phyloP scores from a whole-genome alignment of 2,797 vertebrate species.

The Falco peregrinus region DNA sequence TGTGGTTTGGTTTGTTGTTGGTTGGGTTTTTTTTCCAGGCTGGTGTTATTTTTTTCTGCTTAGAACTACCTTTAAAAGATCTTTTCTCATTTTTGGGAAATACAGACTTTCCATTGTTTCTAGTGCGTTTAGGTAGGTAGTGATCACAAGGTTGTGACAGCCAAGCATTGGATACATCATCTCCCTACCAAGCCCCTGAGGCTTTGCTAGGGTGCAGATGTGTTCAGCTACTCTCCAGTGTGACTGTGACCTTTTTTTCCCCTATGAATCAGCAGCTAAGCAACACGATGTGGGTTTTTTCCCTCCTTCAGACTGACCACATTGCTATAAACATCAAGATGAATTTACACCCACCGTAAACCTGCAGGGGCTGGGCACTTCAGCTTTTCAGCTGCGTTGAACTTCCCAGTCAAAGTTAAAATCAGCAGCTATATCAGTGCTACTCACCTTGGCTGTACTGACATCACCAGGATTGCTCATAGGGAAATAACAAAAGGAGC shows the following conservation, averaged over 20 bases:
- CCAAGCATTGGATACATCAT: not conserved
- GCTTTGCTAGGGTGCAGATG: not conserved
- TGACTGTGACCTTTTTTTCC: not conserved
- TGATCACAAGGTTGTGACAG: not conserved
- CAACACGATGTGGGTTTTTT: not conserved
- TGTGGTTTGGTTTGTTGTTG: not conserved
- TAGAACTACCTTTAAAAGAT: not conserved
- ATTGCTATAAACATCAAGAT: not conserved
- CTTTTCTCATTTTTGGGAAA: not conserved
- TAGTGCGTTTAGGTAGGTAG: not conserved
- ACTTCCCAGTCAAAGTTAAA: not conserved
- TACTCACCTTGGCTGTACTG: not conserved
- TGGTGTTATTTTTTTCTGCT: not conserved
- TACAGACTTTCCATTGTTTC: not conserved
- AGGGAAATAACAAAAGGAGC: not conserved
- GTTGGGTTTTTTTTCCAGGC: not conserved
- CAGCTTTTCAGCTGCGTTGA: not conserved
- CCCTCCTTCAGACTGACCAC: not conserved
- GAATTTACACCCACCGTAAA: not conserved
- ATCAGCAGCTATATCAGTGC: not conserved
- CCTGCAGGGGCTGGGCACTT: not conserved
- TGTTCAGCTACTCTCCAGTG: not conserved
- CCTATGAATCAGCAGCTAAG: not conserved
- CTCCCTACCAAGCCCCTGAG: not conserved
- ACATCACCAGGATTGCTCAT: not conserved